Conservation (phyloP, 2,888 invertebrate genomes). For the Apantesis nais region DNA sequence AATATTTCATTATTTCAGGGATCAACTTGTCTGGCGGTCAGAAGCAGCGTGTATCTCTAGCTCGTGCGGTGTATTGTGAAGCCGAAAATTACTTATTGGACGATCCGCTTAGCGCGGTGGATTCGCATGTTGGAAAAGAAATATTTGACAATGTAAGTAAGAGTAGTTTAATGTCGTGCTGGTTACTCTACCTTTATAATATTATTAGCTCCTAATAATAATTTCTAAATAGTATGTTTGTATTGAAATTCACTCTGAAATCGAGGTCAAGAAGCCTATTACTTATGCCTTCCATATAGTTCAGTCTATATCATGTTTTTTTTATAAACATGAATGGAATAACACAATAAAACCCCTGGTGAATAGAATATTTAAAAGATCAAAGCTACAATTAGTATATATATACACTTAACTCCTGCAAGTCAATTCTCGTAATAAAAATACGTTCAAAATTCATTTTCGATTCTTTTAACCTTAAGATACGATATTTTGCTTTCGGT, state of each 20-base stretch:
- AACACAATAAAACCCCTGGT: not conserved
- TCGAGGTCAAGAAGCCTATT: not conserved
- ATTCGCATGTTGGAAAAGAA: slow-evolving; percentile 98
- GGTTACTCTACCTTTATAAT: not conserved
- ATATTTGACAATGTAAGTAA: slow-evolving; percentile 96
- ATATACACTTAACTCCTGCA: too few species aligned
- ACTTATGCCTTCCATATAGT: not conserved
- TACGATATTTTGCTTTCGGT: not conserved
- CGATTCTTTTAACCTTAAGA: not conserved
- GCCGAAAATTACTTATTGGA: slow-evolving; percentile 96
- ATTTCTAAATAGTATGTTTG: too few species aligned
- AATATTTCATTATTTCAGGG: slow-evolving; percentile 68
- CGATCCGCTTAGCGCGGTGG: slow-evolving; percentile 98
- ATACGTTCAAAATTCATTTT: not conserved
- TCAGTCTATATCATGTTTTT: too few species aligned
- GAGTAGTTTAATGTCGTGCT: not conserved
- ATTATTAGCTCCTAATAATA: too few species aligned
- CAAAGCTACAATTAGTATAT: too few species aligned
- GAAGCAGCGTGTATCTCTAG: slow-evolving; percentile 95
- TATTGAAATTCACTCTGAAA: not conserved
- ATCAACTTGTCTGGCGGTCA: slow-evolving; percentile 95
- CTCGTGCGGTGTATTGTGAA: slow-evolving; percentile 95
- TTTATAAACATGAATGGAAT: not conserved
- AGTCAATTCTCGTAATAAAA: not conserved
- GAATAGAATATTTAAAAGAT: not conserved